Conservation (phyloP, 2,113 vertebrate genomes). For the Festucalex cinctus region DNA sequence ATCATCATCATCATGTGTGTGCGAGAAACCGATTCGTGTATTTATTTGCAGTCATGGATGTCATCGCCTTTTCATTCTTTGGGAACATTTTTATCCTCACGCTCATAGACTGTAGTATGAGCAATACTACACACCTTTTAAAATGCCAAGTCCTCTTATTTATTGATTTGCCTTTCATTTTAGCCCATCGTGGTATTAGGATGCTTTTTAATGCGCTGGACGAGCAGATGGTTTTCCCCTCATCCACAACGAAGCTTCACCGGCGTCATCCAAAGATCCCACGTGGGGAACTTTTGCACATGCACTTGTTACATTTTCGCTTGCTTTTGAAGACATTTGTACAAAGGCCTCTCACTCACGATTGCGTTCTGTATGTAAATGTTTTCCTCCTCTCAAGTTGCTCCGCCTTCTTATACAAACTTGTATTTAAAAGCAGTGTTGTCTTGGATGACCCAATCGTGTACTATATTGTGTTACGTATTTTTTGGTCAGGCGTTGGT, state of each 20-base stretch:
- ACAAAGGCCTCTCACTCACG: not conserved
- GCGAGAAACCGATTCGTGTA: conserved; percentile 24
- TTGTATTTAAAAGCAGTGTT: conserved; percentile 48
- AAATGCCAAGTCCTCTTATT: conserved; percentile 56
- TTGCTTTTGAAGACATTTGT: not conserved
- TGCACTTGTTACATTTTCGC: conserved; percentile 45
- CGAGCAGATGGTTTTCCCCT: conserved; percentile 11
- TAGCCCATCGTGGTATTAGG: conserved; percentile 19
- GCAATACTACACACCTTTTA: conserved; percentile 48
- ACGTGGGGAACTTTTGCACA: conserved; percentile 17
- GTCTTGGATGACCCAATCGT: conserved; percentile 12
- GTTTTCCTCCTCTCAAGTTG: not conserved
- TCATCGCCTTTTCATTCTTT: conserved; percentile 63
- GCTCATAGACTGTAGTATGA: conserved; percentile 32
- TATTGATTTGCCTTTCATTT: conserved; percentile 55
- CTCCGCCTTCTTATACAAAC: not conserved
- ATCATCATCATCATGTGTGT: conserved; percentile 16
- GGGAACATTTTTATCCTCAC: conserved; percentile 46
- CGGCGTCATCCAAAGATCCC: conserved; percentile 43
- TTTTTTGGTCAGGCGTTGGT: not conserved
- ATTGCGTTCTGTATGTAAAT: not conserved
- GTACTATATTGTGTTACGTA: conserved; percentile 8
- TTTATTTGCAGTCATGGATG: conserved; percentile 57
- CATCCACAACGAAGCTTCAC: conserved; percentile 1
- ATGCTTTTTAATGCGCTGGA: conserved; percentile 3